These are phyloP conservation scores for Leptocoma aspasia DNA, from an alignment of 2,113 vertebrate genomes.

Conservation along the genomic window DNA sequence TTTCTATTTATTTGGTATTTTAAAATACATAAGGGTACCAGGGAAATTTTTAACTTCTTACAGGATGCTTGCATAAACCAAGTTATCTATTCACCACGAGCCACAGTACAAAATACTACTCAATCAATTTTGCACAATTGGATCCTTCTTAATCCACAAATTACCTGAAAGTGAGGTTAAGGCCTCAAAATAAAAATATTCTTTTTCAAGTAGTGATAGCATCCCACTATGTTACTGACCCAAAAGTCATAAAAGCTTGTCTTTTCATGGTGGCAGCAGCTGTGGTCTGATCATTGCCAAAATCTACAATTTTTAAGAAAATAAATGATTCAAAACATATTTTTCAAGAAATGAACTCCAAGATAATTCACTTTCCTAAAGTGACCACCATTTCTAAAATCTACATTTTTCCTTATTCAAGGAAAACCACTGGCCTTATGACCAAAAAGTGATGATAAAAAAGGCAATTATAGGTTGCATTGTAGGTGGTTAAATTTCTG, in stretches of 20 bases:
- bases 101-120: neutral
- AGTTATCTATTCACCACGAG: neutral
- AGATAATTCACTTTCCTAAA: neutral
- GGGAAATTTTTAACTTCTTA: neutral
- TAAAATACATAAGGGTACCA: neutral
- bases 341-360: neutral
- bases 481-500: neutral
- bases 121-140: neutral
- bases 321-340: neutral
- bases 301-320: neutral
- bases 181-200: neutral
- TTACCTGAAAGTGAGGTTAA: neutral
- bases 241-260: neutral
- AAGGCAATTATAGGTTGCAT: neutral
- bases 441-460: neutral
- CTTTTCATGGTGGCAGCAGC: neutral
- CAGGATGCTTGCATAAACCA: neutral
- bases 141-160: neutral
- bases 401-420: neutral
- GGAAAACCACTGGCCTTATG: neutral
- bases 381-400: neutral
- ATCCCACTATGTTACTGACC: neutral
- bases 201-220: neutral
- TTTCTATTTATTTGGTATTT: neutral
- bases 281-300: neutral